Base-by-base conservation (phyloP, 2,888 invertebrate species). In the Platypus cylindrus region DNA sequence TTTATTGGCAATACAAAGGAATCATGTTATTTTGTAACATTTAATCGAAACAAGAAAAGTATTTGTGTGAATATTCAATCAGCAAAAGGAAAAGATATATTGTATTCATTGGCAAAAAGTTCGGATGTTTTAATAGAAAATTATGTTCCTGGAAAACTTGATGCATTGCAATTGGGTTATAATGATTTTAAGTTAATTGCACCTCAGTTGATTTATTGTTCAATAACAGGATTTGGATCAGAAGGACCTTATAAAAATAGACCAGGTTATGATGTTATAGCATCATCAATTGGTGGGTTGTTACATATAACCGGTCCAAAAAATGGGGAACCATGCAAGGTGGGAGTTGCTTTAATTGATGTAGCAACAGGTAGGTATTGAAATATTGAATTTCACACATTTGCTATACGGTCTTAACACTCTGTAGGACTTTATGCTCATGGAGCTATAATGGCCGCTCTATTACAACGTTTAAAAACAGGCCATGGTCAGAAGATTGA, bases 201-300 rank as follows among this genome's bases (percentile, higher is more conserved):
- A 26, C 87, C 91, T 0, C 70, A 70, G 34, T 66, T 97, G 12
- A 76, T 97, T 42, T 97, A 94, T 58, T 93, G 93, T 61, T 90
- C 94, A 0, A 71, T 97, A 32, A 89, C 89, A 32, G 95, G 95
- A 0, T 97, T 85, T 59, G 97, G 97, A 0, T 66, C 76, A 1
- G 66, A 69, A 16, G 95, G 97, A 0, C 93, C 91, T 0, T 94
- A 93, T 62, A 66, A 72, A 3, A 68, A 71, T 14, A 75, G 81
- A 48, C 87, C 91, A n/a, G 97, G 97, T 47, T 95, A 93, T 61
- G 97, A 97, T 65, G 89, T 91, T 0, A 87, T 97, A 46, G 93
- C 91, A 1, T 80, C 91, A 9, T 94, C 93, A 0, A 70, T 90
- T 49, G 94, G 91, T 3, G 95, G 97, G 0, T 65, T 95, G 0